Conservation (phyloP, 1,140 invertebrate species). For the Ostrea edulis region DNA sequence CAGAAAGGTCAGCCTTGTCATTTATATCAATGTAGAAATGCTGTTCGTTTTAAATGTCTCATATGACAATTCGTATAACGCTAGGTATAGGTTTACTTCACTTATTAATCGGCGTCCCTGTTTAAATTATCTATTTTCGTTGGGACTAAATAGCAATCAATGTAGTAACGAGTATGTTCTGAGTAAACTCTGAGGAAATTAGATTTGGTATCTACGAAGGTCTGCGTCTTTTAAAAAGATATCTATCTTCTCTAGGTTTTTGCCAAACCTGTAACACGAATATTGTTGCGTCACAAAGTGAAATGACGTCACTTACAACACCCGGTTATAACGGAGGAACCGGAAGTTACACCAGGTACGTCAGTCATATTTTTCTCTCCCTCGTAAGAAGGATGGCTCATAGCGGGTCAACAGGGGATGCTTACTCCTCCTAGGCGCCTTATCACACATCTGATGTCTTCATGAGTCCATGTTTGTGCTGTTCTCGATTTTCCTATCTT, state of each 20-base stretch:
- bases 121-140: too few species aligned
- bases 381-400: too few species aligned
- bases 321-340: conserved; percentile 50
- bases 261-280: not conserved
- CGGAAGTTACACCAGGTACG: conserved; percentile 44
- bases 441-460: too few species aligned
- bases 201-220: too few species aligned
- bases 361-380: not conserved
- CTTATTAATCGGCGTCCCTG: not conserved
- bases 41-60: not conserved
- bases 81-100: not conserved
- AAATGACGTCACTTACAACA: conserved; percentile 42
- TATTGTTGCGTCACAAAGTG: conserved; percentile 32
- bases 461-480: too few species aligned
- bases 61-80: not conserved
- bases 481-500: too few species aligned
- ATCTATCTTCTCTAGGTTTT: not conserved
- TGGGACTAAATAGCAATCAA: not conserved
- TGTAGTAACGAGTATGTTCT: too few species aligned
- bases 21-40: not conserved
- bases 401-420: too few species aligned
- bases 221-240: not conserved
- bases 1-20: not conserved
- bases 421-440: too few species aligned
- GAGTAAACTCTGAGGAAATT: too few species aligned